Evolutionary conservation across 2,888 invertebrate genomes (phyloP), one percentile per base, ranked within the genome.

Genomic region (Heliconius charithonia): DNA sequence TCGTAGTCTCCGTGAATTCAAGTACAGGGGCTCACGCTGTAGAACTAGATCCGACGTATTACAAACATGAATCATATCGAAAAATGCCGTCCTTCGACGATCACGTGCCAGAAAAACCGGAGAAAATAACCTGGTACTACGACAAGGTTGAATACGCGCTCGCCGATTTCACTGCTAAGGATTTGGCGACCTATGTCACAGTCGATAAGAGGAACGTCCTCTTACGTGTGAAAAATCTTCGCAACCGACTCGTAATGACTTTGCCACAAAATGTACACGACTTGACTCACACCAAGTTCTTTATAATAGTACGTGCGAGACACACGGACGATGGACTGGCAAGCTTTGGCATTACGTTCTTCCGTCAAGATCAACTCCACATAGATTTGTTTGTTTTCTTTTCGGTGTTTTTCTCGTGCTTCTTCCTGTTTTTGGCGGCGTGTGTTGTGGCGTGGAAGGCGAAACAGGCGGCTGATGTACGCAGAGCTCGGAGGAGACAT

Each of bases 381-480:
- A 99, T 99, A 82, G 99, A 99, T 92, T 95, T 99, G 70, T 99
- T 99, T 91, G 99, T 99, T 78, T 99, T 99, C 94, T 99, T 99
- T 93, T 99, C 99, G 2, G 99, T 99, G 71, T 99, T 99, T 93
- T 99, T 99, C 92, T 99, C 99, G 13, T 99, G 99, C 89, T 99
- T 99, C 95, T 99, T 99, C 93, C 91, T 99, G 69, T 99, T 99
- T 89, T 95, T 99, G 84, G 98, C 99, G 19, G 97, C 98, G 32
- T 99, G 99, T 88, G 98, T 99, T 19, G 97, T 99, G 79, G 97
- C 98, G 9, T 99, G 99, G 99, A 99, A 99, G 90, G 97, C 98
- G 25, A 99, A 99, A 89, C 98, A 99, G 89, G 97, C 98, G 0
- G 97, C 98, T 0, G 98, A 99, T 86, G 96, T 98, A 25, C 96